Percentiles rank a stretch among this genome's conserved stretches.
Conservation (phyloP, 2,113 vertebrate genomes). For the Bos javanicus region DNA sequence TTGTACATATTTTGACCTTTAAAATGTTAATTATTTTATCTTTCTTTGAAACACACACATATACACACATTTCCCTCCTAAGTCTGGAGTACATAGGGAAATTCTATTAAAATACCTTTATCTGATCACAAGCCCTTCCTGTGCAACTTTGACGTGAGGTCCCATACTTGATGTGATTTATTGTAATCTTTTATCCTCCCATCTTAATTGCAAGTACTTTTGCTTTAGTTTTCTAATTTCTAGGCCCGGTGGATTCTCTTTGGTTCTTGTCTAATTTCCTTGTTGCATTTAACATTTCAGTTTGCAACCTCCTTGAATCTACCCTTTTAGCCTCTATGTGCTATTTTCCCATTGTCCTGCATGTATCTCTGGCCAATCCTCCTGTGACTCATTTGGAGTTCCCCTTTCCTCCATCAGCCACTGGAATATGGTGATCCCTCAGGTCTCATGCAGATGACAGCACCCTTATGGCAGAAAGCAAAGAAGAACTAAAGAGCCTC, state of each 20-base stretch:
- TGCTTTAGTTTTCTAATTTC: neutral
- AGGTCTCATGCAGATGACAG: neutral
- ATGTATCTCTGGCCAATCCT: neutral
- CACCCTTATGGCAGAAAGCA: neutral
- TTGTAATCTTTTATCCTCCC: neutral
- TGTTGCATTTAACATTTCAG: neutral
- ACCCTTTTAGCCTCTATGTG: neutral
- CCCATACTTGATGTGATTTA: neutral
- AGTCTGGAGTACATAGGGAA: neutral
- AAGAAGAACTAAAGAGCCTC: neutral
- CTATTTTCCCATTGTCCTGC: neutral
- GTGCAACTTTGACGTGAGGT: neutral
- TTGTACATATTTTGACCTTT: neutral
- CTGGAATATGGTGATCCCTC: neutral
- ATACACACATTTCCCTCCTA: neutral
- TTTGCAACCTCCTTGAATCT: neutral
- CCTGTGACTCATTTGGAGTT: neutral
- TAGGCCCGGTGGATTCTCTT: neutral
- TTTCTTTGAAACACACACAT: neutral
- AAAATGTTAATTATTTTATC: neutral
- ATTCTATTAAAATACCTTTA: neutral
- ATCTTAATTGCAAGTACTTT: neutral
- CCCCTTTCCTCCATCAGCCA: neutral
- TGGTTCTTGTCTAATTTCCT: neutral
- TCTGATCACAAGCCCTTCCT: neutral